These are phyloP conservation scores for Solea solea DNA, from an alignment of 2,113 vertebrate species.

Conservation along the genomic window DNA sequence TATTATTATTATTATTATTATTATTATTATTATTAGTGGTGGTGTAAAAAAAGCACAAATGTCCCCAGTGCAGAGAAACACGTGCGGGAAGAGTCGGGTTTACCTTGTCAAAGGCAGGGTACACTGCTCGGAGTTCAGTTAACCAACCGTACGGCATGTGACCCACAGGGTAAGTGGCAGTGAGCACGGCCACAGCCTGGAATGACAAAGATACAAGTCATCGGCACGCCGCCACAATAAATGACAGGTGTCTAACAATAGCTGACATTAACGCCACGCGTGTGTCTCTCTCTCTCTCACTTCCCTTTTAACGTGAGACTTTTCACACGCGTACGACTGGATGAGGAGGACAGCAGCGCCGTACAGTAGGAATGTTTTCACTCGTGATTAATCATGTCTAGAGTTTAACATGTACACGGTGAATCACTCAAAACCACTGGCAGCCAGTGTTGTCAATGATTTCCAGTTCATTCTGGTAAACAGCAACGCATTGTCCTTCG, in stretches of 20 bases:
- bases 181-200: slow-evolving; percentile 95
- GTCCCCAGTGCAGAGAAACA: not conserved
- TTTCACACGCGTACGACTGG: slow-evolving; percentile 41
- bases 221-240: not conserved
- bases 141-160: slow-evolving; percentile 99
- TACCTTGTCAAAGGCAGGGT: slow-evolving; percentile 98
- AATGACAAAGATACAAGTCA: slow-evolving; percentile 60
- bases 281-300: slow-evolving; percentile 12
- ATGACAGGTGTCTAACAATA: slow-evolving; percentile 33
- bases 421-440: slow-evolving; percentile 71
- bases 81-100: not conserved
- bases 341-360: slow-evolving; percentile 9
- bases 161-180: slow-evolving; percentile 97
- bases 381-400: slow-evolving; percentile 40
- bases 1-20: slow-evolving; percentile 24
- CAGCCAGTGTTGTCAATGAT: slow-evolving; percentile 63
- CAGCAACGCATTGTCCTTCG: slow-evolving; percentile 71
- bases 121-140: slow-evolving; percentile 95
- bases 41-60: not conserved
- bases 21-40: slow-evolving; percentile 17
- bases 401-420: slow-evolving; percentile 56
- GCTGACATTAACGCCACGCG: slow-evolving; percentile 7
- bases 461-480: slow-evolving; percentile 63
- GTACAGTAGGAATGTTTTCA: slow-evolving; percentile 63
- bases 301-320: slow-evolving; percentile 6